phyloP scores from a whole-genome alignment of 2,888 invertebrate species.

The Bombylius discolor region DNA sequence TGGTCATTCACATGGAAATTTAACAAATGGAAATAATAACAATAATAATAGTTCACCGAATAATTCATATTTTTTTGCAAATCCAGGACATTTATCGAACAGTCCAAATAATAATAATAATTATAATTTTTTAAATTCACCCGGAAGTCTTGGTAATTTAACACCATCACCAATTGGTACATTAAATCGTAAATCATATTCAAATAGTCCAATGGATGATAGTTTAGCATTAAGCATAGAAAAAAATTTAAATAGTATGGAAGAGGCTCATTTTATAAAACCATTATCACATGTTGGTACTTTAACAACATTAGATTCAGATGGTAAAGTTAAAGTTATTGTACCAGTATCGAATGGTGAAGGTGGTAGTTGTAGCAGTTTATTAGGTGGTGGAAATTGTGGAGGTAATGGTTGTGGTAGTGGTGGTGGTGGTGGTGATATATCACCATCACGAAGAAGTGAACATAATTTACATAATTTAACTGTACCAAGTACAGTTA shows the following conservation, averaged over 20 bases:
- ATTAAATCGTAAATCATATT: constrained; percentile 32
- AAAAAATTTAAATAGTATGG: constrained; percentile 39
- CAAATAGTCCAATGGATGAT: constrained; percentile 26
- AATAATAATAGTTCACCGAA: constrained; percentile 27
- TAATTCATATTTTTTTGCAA: constrained; percentile 34
- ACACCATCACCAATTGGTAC: constrained; percentile 33
- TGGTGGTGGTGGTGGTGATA: constrained; percentile 19
- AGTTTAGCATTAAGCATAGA: constrained; percentile 31
- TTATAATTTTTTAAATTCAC: constrained; percentile 28
- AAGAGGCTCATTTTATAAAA: constrained; percentile 51
- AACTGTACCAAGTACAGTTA: constrained; percentile 35
- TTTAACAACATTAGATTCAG: constrained; percentile 46
- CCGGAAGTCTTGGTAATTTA: constrained; percentile 23
- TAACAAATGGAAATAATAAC: constrained; percentile 10
- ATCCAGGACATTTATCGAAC: constrained; percentile 29
- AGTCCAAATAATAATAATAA: constrained; percentile 25
- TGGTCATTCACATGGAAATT: constrained; percentile 2
- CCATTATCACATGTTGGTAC: constrained; percentile 52
- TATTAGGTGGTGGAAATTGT: constrained; percentile 23
- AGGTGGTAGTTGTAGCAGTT: constrained; percentile 27
- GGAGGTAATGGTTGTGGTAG: constrained; percentile 25
- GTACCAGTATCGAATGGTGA: constrained; percentile 42
- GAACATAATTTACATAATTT: constrained; percentile 18
- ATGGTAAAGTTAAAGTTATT: constrained; percentile 47
- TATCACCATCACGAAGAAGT: constrained; percentile 1